Percentiles rank a stretch among this genome's conserved stretches.
phyloP scores from a whole-genome alignment of 2,113 vertebrate species.

The Cricetomys ansorgei region DNA sequence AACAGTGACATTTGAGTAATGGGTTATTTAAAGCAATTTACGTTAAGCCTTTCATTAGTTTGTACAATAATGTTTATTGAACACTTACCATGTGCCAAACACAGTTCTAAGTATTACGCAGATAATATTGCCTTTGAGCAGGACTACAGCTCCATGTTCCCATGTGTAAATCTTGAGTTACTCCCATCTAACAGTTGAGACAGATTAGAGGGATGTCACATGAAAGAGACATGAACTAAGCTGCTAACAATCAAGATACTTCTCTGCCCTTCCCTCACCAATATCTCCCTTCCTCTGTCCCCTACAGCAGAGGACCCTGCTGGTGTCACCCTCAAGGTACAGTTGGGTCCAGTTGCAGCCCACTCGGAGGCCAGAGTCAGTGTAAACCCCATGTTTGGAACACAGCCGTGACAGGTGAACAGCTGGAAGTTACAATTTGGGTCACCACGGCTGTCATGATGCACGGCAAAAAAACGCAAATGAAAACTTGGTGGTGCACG shows the following conservation, averaged over 20 bases:
- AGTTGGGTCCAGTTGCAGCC: constrained; percentile 84
- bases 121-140: background rate
- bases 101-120: background rate
- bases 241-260: background rate
- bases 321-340: constrained; percentile 89
- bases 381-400: constrained; percentile 90
- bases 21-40: background rate
- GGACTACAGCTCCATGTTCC: background rate
- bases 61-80: background rate
- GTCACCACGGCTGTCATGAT: constrained; percentile 90
- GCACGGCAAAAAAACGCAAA: constrained; percentile 52
- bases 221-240: background rate
- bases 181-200: background rate
- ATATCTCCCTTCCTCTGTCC: constrained; percentile 32
- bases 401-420: constrained; percentile 91
- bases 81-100: background rate
- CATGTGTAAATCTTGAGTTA: background rate
- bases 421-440: constrained; percentile 87
- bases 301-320: constrained; percentile 90
- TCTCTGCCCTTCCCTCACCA: background rate
- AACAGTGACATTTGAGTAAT: background rate
- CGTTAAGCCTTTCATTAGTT: constrained; percentile 23
- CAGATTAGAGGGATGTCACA: background rate
- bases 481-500: background rate
- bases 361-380: constrained; percentile 89